Percentiles rank a stretch among this genome's conserved stretches.
Evolutionary conservation across 2,797 vertebrate species (phyloP).

Genomic region (Vireo griseus): DNA sequence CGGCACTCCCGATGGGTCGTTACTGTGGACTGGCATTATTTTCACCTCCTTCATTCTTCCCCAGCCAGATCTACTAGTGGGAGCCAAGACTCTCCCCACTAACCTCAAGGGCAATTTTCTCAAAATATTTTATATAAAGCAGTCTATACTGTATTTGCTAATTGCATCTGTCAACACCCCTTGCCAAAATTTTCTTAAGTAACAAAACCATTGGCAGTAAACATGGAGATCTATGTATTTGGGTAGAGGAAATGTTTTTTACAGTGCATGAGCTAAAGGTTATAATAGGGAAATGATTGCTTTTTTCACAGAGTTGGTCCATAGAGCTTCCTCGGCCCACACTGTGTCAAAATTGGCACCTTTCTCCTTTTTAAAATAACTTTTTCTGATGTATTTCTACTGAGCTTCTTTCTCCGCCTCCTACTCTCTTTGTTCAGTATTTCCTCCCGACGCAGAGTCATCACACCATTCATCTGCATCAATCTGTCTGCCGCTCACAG

Average conservation of each 20-base stretch:
- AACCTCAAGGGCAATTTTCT: conserved; percentile 28
- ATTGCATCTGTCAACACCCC: conserved; percentile 19
- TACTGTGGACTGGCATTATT: neutral
- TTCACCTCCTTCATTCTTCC: neutral
- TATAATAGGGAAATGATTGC: neutral
- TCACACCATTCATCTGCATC: neutral
- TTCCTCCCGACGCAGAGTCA: neutral
- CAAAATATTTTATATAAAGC: conserved; percentile 47
- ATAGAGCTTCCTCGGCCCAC: neutral
- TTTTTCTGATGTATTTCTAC: neutral
- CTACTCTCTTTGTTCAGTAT: conserved; percentile 44
- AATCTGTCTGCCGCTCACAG: conserved; percentile 1
- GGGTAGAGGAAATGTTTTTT: neutral
- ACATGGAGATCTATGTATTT: neutral
- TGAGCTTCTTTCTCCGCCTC: neutral
- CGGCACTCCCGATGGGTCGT: neutral
- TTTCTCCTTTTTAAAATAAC: conserved; percentile 4
- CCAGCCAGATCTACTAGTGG: neutral
- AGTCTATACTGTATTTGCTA: conserved; percentile 30
- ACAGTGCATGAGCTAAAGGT: neutral
- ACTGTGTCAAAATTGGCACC: neutral
- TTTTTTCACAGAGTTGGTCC: neutral
- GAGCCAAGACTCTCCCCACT: neutral
- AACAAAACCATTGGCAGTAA: conserved; percentile 20
- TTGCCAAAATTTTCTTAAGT: conserved; percentile 34